Conservation (phyloP, 2,113 vertebrate genomes). For the Epinephelus cyanopodus region DNA sequence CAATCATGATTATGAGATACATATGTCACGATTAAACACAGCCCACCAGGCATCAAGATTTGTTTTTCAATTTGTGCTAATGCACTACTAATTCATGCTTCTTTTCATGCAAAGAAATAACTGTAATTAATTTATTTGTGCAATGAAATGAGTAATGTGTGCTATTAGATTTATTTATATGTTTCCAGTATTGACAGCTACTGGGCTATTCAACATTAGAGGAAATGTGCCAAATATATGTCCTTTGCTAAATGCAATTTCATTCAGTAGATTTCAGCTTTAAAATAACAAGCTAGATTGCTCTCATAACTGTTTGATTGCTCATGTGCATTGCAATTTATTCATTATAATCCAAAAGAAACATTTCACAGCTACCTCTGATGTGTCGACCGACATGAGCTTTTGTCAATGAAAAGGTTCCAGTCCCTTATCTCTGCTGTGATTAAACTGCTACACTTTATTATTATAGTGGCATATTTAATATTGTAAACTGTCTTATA, state of each 20-base stretch:
- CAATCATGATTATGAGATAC: not conserved
- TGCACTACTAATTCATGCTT: not conserved
- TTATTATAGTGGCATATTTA: not conserved
- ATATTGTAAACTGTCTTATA: not conserved
- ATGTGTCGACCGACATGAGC: too few relatives aligned
- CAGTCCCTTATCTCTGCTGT: not conserved
- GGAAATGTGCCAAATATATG: not conserved
- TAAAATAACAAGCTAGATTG: not conserved
- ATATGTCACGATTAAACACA: not conserved
- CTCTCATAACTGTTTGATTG: not conserved
- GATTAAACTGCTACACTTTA: not conserved
- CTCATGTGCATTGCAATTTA: not conserved
- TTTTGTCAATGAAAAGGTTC: too few relatives aligned
- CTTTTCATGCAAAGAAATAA: not conserved
- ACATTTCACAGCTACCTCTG: not conserved
- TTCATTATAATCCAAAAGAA: not conserved
- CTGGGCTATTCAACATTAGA: not conserved
- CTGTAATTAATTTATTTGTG: not conserved
- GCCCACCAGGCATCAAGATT: not conserved
- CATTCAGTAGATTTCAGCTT: not conserved
- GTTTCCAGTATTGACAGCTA: not conserved
- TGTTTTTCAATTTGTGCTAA: not conserved
- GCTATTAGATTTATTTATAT: not conserved
- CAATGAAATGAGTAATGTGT: not conserved
- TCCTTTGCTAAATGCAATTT: not conserved